Conservation (phyloP, 1,140 invertebrate species). For the Chironomus striatipennis region DNA sequence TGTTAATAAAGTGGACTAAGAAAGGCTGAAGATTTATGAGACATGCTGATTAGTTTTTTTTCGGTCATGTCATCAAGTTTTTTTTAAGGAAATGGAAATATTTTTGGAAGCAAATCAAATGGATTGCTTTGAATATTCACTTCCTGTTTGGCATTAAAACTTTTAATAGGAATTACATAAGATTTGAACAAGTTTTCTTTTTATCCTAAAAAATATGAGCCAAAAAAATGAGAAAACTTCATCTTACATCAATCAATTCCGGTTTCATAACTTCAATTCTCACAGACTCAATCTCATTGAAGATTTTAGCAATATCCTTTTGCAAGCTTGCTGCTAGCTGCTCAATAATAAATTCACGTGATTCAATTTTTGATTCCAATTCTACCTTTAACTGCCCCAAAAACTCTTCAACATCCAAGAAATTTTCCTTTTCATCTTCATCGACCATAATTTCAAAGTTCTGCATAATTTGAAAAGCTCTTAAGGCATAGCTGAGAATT, state of each 20-base stretch:
- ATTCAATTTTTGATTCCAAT: constrained; percentile 40
- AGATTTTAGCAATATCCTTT: constrained; percentile 43
- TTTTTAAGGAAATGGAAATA: no score
- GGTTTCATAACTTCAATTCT: constrained; percentile 38
- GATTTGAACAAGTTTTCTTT: no score
- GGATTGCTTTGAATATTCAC: no score
- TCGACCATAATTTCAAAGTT: constrained; percentile 55
- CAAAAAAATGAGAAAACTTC: no score
- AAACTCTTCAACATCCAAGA: constrained; percentile 44
- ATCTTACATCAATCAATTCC: constrained; percentile 33
- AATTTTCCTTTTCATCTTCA: constrained; percentile 52
- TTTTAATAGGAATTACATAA: no score
- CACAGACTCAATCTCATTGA: constrained; percentile 45
- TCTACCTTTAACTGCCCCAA: constrained; percentile 43
- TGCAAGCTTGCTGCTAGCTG: constrained; percentile 47
- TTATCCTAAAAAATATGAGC: no score
- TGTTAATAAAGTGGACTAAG: constrained; percentile 24
- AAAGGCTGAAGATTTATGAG: no score
- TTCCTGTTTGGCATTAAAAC: no score
- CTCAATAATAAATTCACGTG: constrained; percentile 43
- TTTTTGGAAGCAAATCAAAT: no score
- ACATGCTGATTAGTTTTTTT: not conserved
- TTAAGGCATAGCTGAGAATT: constrained; percentile 57
- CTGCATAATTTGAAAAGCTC: constrained; percentile 63
- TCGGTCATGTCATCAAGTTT: not conserved